Evolutionary conservation across 2,113 vertebrate genomes (phyloP).

Genomic region (Xiphophorus hellerii): DNA sequence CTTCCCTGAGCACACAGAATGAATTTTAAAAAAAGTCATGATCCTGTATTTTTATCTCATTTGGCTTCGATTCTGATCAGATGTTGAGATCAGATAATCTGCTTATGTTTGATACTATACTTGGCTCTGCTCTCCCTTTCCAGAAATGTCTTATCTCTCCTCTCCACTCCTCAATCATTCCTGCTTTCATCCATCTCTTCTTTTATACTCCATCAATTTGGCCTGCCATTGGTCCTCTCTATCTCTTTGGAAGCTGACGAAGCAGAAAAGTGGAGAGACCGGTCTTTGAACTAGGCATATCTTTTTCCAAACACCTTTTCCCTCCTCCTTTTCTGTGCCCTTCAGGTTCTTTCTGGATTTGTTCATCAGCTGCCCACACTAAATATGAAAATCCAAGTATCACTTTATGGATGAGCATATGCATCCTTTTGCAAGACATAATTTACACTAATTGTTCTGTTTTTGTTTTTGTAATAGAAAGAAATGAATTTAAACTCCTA

Average conservation of each 20-base stretch:
- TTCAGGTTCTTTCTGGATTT: slow-evolving; percentile 48
- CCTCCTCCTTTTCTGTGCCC: slow-evolving; percentile 41
- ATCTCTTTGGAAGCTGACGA: slow-evolving; percentile 61
- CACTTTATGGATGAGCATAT: slow-evolving; percentile 4
- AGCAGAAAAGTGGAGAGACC: slow-evolving; percentile 61
- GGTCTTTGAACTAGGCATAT: slow-evolving; percentile 68
- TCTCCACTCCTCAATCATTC: slow-evolving; percentile 34
- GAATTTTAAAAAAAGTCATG: neutral
- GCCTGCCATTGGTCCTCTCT: slow-evolving; percentile 45
- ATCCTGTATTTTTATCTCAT: neutral
- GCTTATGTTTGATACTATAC: slow-evolving; percentile 33
- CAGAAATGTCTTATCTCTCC: slow-evolving; percentile 49
- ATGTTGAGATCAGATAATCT: slow-evolving; percentile 52
- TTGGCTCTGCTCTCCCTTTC: slow-evolving; percentile 25
- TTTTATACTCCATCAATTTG: slow-evolving; percentile 53
- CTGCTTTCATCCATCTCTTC: slow-evolving; percentile 42
- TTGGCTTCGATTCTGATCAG: slow-evolving; percentile 33
- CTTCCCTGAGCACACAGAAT: neutral
- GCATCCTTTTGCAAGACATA: slow-evolving; percentile 39
- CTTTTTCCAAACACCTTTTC: slow-evolving; percentile 58
- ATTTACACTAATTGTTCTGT: slow-evolving; percentile 14
- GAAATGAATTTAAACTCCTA: neutral
- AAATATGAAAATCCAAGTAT: slow-evolving; percentile 20
- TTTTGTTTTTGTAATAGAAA: slow-evolving; percentile 8
- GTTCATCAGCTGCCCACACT: slow-evolving; percentile 15